A percentile compares a stretch with the other conserved stretches of the same genome.
Conservation (phyloP, 2,797 vertebrate genomes). For the Molothrus aeneus region DNA sequence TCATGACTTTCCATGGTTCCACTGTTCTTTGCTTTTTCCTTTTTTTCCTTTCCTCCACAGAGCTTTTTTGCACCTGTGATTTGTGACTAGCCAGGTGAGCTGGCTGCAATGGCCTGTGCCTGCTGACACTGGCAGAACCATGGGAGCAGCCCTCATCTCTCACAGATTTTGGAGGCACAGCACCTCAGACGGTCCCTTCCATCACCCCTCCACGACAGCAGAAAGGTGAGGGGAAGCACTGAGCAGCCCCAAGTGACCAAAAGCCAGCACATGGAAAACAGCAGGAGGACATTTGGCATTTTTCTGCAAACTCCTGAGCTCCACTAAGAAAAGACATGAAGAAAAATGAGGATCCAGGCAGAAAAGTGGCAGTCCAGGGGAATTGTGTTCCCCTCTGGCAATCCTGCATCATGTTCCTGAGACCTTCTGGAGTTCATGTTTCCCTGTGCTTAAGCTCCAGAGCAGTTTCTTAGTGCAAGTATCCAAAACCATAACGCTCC, state of each 20-base stretch:
- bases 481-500: background rate
- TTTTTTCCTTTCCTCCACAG: too few relatives aligned
- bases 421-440: background rate
- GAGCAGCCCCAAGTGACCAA: background rate
- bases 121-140: background rate
- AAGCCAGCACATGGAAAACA: background rate
- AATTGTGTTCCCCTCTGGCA: background rate
- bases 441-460: background rate
- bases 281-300: background rate
- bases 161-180: background rate
- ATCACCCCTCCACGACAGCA: fast-evolving
- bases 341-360: background rate
- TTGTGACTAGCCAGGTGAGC: background rate
- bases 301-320: background rate
- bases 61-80: background rate
- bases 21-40: background rate
- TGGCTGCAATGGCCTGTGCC: background rate
- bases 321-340: background rate
- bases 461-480: background rate
- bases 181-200: background rate
- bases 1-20: background rate
- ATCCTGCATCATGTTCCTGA: background rate
- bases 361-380: background rate
- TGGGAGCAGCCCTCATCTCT: background rate
- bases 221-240: background rate